Base-by-base conservation (phyloP, 2,888 invertebrate species). In the Phorcus lineatus region DNA sequence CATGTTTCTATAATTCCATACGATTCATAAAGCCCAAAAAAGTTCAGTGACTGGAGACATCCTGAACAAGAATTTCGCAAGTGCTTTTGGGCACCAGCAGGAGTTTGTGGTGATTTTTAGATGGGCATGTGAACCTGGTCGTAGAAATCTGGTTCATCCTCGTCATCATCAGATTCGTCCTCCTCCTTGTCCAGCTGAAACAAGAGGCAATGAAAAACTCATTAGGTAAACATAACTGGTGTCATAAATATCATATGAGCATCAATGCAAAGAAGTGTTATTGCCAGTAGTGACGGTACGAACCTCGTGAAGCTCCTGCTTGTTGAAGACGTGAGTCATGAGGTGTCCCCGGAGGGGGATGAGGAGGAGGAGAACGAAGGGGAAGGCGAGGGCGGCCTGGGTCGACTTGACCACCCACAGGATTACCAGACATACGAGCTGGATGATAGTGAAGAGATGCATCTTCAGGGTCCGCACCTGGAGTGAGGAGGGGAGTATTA, bases 141-240 rank as follows among this genome's bases (percentile, higher is more conserved):
- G 93, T 98, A 98, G 94, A 98, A 98, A 93, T 98, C 98, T 11
- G 97, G 97, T 92, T 98, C 98, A 92, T 97, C 96, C 88, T 96
- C 97, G 87, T 95, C 95, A 80, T 93, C 95, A 85, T 90, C 90
- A 4, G 89, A 96, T 86, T 96, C 95, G 92, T 96, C 96, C 75
- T 90, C 90, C 81, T 91, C 91, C 88, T 97, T 97, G 93, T 98
- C 98, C 94, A 98, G 94, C 97, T 97, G 93, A 22, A 92, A 92
- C 84, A 86, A 77, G n/a, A 80, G 22, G 79, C 66, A 22, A 66
- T 6, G 47, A 1, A 47, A 9, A 47, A 47, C 6, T 13, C 47
- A 13, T 47, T 47, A 11, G 47, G 47, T 47, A 47, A 47, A 47
- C 11, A 13, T 47, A 47, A 47, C 1, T 47, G 7, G 47, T 47